These are phyloP conservation scores for Helostoma temminkii DNA, from an alignment of 2,797 vertebrate genomes.

Conservation along the genomic window DNA sequence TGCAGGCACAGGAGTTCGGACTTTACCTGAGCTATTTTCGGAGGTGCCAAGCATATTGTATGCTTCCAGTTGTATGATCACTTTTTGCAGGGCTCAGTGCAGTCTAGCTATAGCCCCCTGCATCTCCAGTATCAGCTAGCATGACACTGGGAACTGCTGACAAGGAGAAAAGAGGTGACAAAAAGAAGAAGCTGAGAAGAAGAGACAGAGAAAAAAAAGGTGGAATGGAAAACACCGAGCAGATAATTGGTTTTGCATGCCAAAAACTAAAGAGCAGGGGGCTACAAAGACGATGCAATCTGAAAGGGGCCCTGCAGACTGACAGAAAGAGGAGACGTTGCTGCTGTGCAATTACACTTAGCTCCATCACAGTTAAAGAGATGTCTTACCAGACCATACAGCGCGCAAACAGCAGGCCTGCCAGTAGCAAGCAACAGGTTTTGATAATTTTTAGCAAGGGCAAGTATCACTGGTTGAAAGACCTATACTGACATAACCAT, in stretches of 20 bases:
- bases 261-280: background rate
- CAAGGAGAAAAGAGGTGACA: background rate
- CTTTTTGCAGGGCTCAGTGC: constrained; percentile 19
- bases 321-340: constrained; percentile 24
- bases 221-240: background rate
- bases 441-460: constrained; percentile 30
- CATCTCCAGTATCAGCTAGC: constrained; percentile 13
- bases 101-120: constrained; percentile 23
- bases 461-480: constrained; percentile 45
- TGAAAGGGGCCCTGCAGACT: constrained; percentile 10
- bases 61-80: constrained; percentile 22
- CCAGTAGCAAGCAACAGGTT: constrained; percentile 31
- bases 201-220: background rate
- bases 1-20: constrained; percentile 50
- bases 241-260: constrained; percentile 16
- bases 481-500: constrained; percentile 49
- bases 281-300: constrained; percentile 8
- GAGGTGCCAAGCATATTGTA: constrained; percentile 18
- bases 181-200: background rate
- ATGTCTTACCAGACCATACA: constrained; percentile 55
- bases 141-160: constrained; percentile 17
- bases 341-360: constrained; percentile 47
- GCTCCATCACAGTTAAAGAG: constrained; percentile 25
- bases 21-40: constrained; percentile 38
- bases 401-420: constrained; percentile 47